Evolutionary conservation across 1,140 invertebrate genomes (phyloP), one percentile per base, ranked within the genome.

Genomic region (Eriosoma lanigerum): DNA sequence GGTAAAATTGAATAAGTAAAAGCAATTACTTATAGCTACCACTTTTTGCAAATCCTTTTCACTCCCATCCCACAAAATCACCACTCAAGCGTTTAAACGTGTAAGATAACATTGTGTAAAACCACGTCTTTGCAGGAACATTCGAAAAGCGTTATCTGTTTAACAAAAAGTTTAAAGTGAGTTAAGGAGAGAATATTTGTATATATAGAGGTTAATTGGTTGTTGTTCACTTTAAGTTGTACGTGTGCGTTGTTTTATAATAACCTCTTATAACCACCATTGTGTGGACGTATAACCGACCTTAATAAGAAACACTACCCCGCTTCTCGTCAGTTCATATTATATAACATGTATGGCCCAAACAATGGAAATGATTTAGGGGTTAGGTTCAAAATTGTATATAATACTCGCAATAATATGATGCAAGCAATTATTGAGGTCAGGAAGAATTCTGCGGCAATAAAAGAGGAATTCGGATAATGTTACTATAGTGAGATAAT

Each of bases 401-500:
- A 54, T 73, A 52, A 58, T 60, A 44, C 19, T 48, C 38, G 26
- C 62, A 60, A 78, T 75, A 70, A 48, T 38, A 56, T 46, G 56
- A 75, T 46, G 54, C 75, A 50, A 78, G 75, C 75, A 48, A 78
- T 78, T n/a, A n/a, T n/a, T 46, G 75, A 78, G 75, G 52, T 60
- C 75, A 62, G 44, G 54, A 78, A 78, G 75, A 78, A 78, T 78
- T 78, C 56, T 38, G 75, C 75, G 75, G 52, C 75, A 78, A 78
- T 78, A 78, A 78, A 60, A 60, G 75, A 78, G 75, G 75, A 78
- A 78, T 78, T 78, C 75, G 75, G 52, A 78, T 78, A 78, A 78
- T 78, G 75, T 78, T 78, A 62, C 75, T 78, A 78, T 56, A 52
- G 68, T 72, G 24, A 3, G 32, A 38, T n/a, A n/a, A n/a, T 78